These are phyloP conservation scores for Podocnemis expansa DNA, from an alignment of 2,113 vertebrate species.

Conservation along the genomic window DNA sequence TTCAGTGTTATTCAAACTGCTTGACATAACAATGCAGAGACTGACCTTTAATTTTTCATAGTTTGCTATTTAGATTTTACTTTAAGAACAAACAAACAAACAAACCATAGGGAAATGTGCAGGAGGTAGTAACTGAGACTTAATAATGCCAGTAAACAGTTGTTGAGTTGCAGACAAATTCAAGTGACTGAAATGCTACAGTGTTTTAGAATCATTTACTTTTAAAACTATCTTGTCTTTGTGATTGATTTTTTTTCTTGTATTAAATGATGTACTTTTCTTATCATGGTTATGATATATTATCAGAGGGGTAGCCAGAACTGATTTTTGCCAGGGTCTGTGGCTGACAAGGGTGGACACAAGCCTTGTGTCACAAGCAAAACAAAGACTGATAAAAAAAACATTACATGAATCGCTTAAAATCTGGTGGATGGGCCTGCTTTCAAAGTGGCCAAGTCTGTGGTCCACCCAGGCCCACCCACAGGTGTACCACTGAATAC, in stretches of 20 bases:
- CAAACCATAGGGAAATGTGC: not conserved
- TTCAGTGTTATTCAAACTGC: not conserved
- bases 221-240: not conserved
- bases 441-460: too few relatives aligned
- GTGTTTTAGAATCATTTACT: not conserved
- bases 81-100: not conserved
- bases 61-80: not conserved
- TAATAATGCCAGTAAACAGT: not conserved
- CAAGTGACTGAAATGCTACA: not conserved
- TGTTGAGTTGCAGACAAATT: not conserved
- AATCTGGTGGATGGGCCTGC: too few relatives aligned
- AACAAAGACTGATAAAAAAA: too few relatives aligned
- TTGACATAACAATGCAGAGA: not conserved
- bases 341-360: too few relatives aligned
- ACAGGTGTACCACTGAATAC: too few relatives aligned
- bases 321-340: too few relatives aligned
- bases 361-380: too few relatives aligned
- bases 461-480: too few relatives aligned
- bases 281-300: not conserved
- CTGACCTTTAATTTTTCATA: not conserved
- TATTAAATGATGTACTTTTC: not conserved
- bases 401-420: too few relatives aligned
- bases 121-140: not conserved
- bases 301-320: too few relatives aligned
- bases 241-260: not conserved